Evolutionary conservation across 2,797 vertebrate species (phyloP), one percentile per base, ranked within the genome.

Genomic region (Alectoris magna): DNA sequence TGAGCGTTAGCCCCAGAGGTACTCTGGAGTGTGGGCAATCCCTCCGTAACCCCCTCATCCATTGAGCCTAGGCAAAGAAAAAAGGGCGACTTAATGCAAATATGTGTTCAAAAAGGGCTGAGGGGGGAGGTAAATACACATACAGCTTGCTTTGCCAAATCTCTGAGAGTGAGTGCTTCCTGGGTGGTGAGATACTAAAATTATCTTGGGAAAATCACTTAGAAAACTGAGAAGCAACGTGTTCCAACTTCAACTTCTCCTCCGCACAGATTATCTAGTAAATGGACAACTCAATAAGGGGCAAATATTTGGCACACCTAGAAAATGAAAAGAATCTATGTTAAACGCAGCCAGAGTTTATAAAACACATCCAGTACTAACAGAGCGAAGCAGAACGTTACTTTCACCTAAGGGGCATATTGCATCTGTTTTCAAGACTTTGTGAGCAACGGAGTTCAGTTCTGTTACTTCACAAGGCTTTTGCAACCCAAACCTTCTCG

Each of bases 41-140:
- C 98, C 90, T 99, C 99, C 7, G 98, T 98, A 60, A 99, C 98
- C 24, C 98, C 98, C 97, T 99, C 98, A 90, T 99, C 99, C 96
- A 99, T 98, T 26, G 99, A 99, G 89, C 98, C 99, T 99, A 94
- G 82, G 86, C 90, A 84, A 93, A 95, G 69, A 81, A 77, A 91
- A 77, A 96, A 92, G 21, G 87, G 53, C 17, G 75, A 51, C 84
- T 78, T 51, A 84, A 84, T 87, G 36, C 34, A 91, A 95, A 6
- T 58, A 88, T 70, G 39, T 49, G 74, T 18, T 86, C 69, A 41
- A 17, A 71, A 58, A 53, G 53, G 72, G 14, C 3, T 29, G 49
- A 12, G 14, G 34, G 17, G 41, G n/a, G 31, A 81, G 55, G 72
- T 39, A 64, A 71, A 90, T 22, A 83, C 56, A 93, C 41, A 90